phyloP scores from a whole-genome alignment of 2,797 vertebrate species.

The Pampus argenteus region DNA sequence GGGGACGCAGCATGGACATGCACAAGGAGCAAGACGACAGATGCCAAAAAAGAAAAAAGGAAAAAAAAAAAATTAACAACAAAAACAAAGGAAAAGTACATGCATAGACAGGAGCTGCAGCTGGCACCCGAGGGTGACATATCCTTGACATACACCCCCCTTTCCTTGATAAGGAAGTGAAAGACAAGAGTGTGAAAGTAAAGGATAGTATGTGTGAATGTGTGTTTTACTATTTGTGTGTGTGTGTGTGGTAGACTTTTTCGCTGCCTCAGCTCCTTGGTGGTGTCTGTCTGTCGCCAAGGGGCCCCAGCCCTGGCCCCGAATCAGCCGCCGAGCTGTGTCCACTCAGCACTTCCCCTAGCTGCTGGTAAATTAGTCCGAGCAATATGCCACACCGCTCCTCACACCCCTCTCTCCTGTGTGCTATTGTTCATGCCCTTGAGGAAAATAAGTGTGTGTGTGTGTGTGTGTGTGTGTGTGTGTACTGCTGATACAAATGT shows the following conservation, averaged over 20 bases:
- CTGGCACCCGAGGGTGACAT: constrained; percentile 72
- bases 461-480: constrained; percentile 2
- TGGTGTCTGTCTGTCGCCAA: constrained; percentile 72
- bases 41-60: constrained; percentile 64
- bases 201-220: constrained; percentile 46
- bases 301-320: constrained; percentile 78
- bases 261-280: constrained; percentile 80
- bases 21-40: constrained; percentile 76
- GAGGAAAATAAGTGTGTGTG: constrained; percentile 64
- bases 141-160: constrained; percentile 66
- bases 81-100: constrained; percentile 49
- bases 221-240: constrained; percentile 55
- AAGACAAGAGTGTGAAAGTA: constrained; percentile 59
- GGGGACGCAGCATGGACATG: constrained; percentile 72
- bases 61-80: not conserved
- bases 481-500: constrained; percentile 31
- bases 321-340: constrained; percentile 74
- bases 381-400: constrained; percentile 76
- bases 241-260: constrained; percentile 55
- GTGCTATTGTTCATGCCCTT: constrained; percentile 82
- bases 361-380: constrained; percentile 81
- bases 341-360: constrained; percentile 83
- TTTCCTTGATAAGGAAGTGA: constrained; percentile 60
- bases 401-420: constrained; percentile 65
- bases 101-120: constrained; percentile 64